Evolutionary conservation across 2,797 vertebrate species (phyloP), one percentile per base, ranked within the genome.

Genomic region (Myiotriccus ornatus): DNA sequence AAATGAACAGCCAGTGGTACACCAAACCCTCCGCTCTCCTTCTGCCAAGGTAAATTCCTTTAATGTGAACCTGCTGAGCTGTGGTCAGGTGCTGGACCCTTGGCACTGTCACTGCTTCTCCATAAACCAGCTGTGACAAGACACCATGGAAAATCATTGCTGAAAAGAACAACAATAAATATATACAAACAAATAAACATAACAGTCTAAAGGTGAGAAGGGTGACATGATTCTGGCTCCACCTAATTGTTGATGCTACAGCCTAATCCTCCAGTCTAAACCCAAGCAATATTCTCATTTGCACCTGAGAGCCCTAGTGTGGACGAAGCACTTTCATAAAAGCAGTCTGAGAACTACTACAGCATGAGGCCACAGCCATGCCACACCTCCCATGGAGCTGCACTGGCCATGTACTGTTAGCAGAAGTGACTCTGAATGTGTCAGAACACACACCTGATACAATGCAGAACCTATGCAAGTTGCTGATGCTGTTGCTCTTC

Each of bases 341-440:
- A 91, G 78, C 49, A 73, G 22, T 27, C 32, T 55, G 64, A 77
- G 55, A 74, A 37, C 60, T 37, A 35, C 4, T 15, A 7, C 9
- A 71, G 46, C 11, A 13, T 8, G n/a, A 84, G n/a, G 52, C 35
- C 47, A 67, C 60, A 63, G 60, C 24, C 22, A 22, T 2, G 24
- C 14, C 39, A 65, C 4, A 14, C 9, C 17, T 79, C 34, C 44
- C 34, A 23, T 2, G 3, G n/a, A 78, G 62, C 53, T 39, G 67
- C 62, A 39, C 52, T 27, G 75, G 43, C 32, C 3, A 3, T 10
- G 34, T 30, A 57, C 4, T 0, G 0, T 28, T 22, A 44, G 34
- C 35, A 77, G 35, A 84, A 74, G 23, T 34, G 52, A 59, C 71
- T 44, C 44, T 46, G 20, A n/a, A 24, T 5, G 16, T 43, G 62